A percentile compares a stretch with the other conserved stretches of the same genome.
These are phyloP conservation scores for Papilio xuthus DNA, from an alignment of 1,140 invertebrate genomes.

Conservation along the genomic window DNA sequence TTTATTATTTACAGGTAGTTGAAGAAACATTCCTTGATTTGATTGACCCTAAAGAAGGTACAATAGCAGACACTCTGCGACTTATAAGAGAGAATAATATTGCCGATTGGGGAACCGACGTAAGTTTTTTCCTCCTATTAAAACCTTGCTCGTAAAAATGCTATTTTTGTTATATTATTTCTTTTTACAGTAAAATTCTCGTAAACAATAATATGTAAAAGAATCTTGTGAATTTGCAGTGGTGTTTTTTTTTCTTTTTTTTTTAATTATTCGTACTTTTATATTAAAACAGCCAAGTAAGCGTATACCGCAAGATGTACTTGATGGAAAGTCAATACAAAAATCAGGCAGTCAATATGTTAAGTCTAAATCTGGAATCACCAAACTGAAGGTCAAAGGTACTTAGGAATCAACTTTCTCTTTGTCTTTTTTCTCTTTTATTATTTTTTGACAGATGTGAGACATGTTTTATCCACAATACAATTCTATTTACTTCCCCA, in stretches of 20 bases:
- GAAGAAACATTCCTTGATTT: slow-evolving; percentile 89
- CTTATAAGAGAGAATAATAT: slow-evolving; percentile 88
- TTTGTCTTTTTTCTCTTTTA: background rate
- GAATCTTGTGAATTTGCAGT: too few species aligned
- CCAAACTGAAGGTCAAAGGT: slow-evolving; percentile 92
- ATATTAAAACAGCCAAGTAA: slow-evolving; percentile 75
- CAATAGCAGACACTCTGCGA: slow-evolving; percentile 82
- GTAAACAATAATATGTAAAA: too few species aligned
- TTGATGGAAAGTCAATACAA: slow-evolving; percentile 81
- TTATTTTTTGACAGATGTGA: too few species aligned
- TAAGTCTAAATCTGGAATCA: slow-evolving; percentile 84
- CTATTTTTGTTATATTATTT: too few species aligned
- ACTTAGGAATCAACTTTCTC: background rate
- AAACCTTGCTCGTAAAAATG: too few species aligned
- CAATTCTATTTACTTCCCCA: too few species aligned
- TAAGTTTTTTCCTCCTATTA: slow-evolving; percentile 80
- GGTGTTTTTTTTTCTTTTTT: slow-evolving; percentile 26
- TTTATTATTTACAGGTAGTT: slow-evolving; percentile 60
- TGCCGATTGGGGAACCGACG: slow-evolving; percentile 92
- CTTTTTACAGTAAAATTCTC: too few species aligned
- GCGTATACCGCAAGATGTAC: slow-evolving; percentile 82
- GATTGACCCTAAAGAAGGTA: slow-evolving; percentile 82
- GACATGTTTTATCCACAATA: too few species aligned
- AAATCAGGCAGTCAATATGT: slow-evolving; percentile 86
- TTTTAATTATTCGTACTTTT: slow-evolving; percentile 39